These are phyloP conservation scores for Lasioglossum baleicum DNA, from an alignment of 1,140 invertebrate species.

Conservation along the genomic window DNA sequence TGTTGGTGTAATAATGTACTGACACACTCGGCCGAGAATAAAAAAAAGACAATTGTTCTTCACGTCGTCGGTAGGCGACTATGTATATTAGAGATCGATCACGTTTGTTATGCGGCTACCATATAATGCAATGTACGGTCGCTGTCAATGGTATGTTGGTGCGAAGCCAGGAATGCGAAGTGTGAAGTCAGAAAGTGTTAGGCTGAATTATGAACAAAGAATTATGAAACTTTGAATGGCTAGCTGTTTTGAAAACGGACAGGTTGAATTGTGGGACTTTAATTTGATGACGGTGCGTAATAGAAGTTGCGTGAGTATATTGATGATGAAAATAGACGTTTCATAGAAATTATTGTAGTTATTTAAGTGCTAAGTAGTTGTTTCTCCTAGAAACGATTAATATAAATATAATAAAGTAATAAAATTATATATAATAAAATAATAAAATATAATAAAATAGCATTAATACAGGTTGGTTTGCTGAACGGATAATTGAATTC, in stretches of 20 bases:
- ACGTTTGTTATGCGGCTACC: constrained; percentile 15
- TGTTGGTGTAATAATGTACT: constrained; percentile 26
- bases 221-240: background rate
- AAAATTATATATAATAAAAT: no score
- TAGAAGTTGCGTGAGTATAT: no score
- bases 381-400: no score
- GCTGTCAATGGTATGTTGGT: background rate
- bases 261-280: no score
- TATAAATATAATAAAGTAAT: no score
- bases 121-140: constrained; percentile 7
- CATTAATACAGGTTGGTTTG: background rate
- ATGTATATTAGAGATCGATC: constrained; percentile 6
- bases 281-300: no score
- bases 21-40: background rate
- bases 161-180: background rate
- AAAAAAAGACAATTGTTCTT: constrained; percentile 33
- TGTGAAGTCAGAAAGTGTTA: no score
- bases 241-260: background rate
- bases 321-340: no score
- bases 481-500: background rate
- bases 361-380: no score
- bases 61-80: constrained; percentile 19
- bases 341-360: no score
- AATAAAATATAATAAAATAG: no score
- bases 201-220: no score